Base-by-base conservation (phyloP, 2,888 invertebrate genomes). In the Erynnis tages region DNA sequence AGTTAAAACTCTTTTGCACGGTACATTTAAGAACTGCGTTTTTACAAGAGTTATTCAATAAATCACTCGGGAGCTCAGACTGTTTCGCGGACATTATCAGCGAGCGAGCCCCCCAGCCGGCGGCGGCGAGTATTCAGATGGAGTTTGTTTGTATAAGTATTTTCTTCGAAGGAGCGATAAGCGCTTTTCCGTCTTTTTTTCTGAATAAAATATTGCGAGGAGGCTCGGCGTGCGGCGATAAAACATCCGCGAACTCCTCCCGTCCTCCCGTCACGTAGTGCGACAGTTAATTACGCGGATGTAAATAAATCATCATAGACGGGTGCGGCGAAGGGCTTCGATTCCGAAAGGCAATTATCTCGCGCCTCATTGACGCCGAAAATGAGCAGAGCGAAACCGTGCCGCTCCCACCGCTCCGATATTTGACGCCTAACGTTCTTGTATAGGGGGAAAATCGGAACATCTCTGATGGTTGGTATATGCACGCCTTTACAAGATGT, bases 251-350 rank as follows among this genome's bases (percentile, higher is more conserved):
- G 78, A 68, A 19, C 23, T 76, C 81, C 81, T 80, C 79, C 61
- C 85, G 80, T 1, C 46, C 45, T 37, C 46, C 85, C 84, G 86
- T 88, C 87, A 87, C 87, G 86, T 85, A 84, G 80, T 84, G 82
- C 79, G 87, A 89, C 87, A 87, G 84, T 87, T 88, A 87, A 88
- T 89, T 88, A 88, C 85, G 81, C 82, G 83, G 81, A 83, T 87
- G 82, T 87, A 88, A 87, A 88, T 89, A 88, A 88, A 89, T 89
- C 88, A 88, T 88, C 86, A 84, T 79, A 83, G 85, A 79, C 81
- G 78, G 81, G 77, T 76, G 80, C 73, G 79, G 79, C 71, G 75
- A 77, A 79, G 78, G 77, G 82, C 75, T 84, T 84, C 84, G 83
- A 83, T 85, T 82, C 76, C 75, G 78, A 84, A 80, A 85, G 79